These are phyloP conservation scores for Baccha elongata DNA, from an alignment of 2,888 invertebrate genomes.

Conservation along the genomic window DNA sequence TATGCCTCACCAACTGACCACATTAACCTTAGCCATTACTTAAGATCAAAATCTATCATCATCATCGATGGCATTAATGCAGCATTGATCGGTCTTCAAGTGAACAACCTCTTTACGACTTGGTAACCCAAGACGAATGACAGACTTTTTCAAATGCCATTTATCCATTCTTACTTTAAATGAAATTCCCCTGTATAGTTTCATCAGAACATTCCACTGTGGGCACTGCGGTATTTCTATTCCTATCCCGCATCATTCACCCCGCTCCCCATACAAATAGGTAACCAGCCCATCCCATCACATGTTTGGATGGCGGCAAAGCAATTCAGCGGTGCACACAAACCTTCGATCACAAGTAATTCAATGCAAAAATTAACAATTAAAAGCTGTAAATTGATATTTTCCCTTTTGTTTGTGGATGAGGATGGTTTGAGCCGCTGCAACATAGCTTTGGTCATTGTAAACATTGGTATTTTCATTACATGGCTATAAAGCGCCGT, in stretches of 20 bases:
- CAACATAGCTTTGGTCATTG: conserved; percentile 50
- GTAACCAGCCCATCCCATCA: background rate
- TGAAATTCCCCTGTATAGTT: conserved; percentile 25
- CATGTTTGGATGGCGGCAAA: background rate
- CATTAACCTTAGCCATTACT: conserved; percentile 36
- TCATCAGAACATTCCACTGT: conserved; percentile 59
- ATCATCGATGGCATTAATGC: conserved; percentile 25
- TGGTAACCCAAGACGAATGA: conserved; percentile 73
- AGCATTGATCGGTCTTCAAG: conserved; percentile 35
- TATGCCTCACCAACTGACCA: too few relatives aligned
- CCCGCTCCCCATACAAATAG: background rate
- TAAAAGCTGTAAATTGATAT: conserved; percentile 74
- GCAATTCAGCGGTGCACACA: conserved; percentile 54
- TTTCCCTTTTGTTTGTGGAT: conserved; percentile 65
- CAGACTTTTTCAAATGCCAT: conserved; percentile 68
- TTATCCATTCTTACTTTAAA: conserved; percentile 61
- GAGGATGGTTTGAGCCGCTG: conserved; percentile 13
- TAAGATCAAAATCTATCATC: conserved; percentile 69
- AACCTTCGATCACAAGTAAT: conserved; percentile 72
- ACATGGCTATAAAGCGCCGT: conserved; percentile 67
- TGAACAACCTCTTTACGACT: conserved; percentile 69
- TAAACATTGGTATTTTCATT: conserved; percentile 74
- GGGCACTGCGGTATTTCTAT: conserved; percentile 62
- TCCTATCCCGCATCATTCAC: background rate
- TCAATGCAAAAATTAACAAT: conserved; percentile 74